Evolutionary conservation across 1,140 invertebrate genomes (phyloP).

Genomic region (Diuraphis noxia): DNA sequence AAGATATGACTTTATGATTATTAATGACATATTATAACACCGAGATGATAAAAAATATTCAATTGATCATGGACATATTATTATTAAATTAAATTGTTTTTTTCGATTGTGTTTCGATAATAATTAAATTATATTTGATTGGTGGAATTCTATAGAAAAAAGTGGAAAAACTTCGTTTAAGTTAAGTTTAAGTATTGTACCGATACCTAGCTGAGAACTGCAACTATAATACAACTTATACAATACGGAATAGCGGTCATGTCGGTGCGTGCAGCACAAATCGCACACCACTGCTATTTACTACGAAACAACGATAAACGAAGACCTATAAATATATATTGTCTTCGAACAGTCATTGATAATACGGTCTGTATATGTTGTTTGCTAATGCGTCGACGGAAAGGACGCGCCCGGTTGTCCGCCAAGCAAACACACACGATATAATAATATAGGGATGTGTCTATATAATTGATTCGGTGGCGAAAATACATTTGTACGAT

Average conservation of each 20-base stretch:
- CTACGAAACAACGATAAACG: background rate
- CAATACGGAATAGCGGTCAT: background rate
- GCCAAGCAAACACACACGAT: background rate
- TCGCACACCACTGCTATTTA: background rate
- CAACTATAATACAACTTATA: background rate
- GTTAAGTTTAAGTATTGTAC: too few species aligned
- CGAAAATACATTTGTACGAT: slow-evolving; percentile 22
- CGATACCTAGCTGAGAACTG: too few species aligned
- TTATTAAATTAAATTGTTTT: too few species aligned
- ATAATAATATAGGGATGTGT: background rate
- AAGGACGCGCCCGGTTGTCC: background rate
- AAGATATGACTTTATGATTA: too few species aligned
- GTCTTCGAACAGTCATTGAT: background rate
- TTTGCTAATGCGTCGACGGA: background rate
- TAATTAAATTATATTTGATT: too few species aligned
- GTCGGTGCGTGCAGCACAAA: too few species aligned
- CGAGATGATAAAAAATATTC: too few species aligned
- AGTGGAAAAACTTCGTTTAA: too few species aligned
- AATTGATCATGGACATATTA: too few species aligned
- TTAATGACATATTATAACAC: background rate
- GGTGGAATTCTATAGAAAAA: too few species aligned
- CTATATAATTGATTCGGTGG: background rate
- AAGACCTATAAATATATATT: background rate
- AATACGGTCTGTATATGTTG: background rate
- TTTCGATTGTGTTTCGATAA: too few species aligned